Base-by-base conservation (phyloP, 2,888 invertebrate species). In the Spilarctia lutea region DNA sequence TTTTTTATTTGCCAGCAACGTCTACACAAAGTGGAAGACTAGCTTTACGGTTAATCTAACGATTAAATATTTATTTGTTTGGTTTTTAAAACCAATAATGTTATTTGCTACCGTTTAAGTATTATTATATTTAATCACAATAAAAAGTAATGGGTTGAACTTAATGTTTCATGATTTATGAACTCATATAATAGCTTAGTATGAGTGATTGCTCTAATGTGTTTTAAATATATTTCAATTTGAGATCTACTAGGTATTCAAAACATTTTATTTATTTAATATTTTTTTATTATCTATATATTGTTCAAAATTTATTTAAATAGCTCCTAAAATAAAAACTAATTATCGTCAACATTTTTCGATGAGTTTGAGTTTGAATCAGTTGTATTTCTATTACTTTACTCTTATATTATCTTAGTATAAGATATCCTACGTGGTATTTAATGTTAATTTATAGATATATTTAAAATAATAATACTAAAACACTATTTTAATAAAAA, bases 21-120 rank as follows among this genome's bases (percentile, higher is more conserved):
- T 84, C 83, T 85, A 81, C 87, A 86, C 81, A 82, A 82, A 86
- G 86, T 91, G 87, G 85, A 86, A 88, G 85, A 85, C 86, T 86
- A 84, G 81, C 75, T 88, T 83, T 86, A 87, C 82, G 91, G 86
- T 88, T 91, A 91, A 92, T 92, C 90, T 86, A 83, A 84, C 86
- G 86, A 91, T 91, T 91, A 91, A 92, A 92, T 91, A 91, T 92
- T 92, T 92, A 91, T 93, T 94, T 91, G 91, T 92, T 91, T 90
- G 89, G 84, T 88, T 91, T 93, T 89, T 88, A 87, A 91, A 90
- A 85, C 83, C 86, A 85, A 90, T 91, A 89, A 88, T 90, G 85
- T 75, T 88, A 83, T 91, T 90, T 90, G 87, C 85, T 82, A 81
- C 77, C 72, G 76, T 80, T 90, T 85, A 87, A 86, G 84, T 88